Evolutionary conservation across 2,113 vertebrate species (phyloP).

Genomic region (Chaetorhynchus papuensis): DNA sequence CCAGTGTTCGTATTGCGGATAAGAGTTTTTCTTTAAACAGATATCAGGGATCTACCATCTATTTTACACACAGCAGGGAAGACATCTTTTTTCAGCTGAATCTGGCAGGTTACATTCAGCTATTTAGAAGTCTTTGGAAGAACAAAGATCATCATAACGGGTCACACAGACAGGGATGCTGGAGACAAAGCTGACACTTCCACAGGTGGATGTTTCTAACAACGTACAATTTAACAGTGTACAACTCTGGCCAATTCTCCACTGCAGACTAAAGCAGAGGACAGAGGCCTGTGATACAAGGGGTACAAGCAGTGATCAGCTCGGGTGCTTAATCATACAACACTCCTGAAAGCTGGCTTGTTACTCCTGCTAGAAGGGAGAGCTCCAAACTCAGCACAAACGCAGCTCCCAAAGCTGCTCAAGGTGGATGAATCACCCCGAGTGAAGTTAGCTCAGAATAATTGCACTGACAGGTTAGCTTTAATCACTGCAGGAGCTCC

Average conservation of each 20-base stretch:
- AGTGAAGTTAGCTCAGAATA: not conserved
- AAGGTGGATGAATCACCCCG: not conserved
- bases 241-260: not conserved
- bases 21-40: not conserved
- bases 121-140: not conserved
- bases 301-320: not conserved
- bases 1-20: rapidly evolving
- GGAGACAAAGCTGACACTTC: not conserved
- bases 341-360: not conserved
- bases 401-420: not conserved
- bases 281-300: not conserved
- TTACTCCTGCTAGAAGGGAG: not conserved
- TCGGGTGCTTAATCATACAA: not conserved
- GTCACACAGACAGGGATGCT: not conserved
- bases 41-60: not conserved
- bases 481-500: not conserved
- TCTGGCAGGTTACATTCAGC: not conserved
- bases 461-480: not conserved
- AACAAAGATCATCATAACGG: not conserved
- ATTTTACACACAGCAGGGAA: not conserved
- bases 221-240: not conserved
- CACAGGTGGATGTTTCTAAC: not conserved
- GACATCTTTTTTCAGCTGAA: not conserved
- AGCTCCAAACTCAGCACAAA: not conserved
- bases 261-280: not conserved